Evolutionary conservation across 2,888 invertebrate genomes (phyloP), one percentile per base, ranked within the genome.

Genomic region (Serrognathus titanus): DNA sequence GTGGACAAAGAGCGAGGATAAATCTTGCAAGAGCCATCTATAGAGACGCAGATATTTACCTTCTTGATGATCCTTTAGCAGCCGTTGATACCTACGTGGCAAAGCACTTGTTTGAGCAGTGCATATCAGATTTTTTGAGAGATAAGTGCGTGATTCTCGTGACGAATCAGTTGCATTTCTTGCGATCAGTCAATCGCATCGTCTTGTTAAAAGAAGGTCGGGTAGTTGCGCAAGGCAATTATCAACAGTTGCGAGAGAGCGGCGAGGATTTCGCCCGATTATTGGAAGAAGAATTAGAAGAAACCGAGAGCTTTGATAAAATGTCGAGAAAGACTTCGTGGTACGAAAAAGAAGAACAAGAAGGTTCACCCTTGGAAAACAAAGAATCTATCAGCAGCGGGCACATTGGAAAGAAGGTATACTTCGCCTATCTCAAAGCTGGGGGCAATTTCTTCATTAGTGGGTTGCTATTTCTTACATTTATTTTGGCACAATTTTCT

Each of bases 11-110:
- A 61, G 93, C 94, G 0, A 83, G 94, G 62, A 88, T 95, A 53
- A 90, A 89, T 50, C 81, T 95, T 46, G 92, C 91, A 0, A 83
- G 94, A 60, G 87, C 92, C 0, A 84, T 93, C 1, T 94, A 93
- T 75, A 85, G 87, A 39, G 85, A 91, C 55, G 86, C 90, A 0
- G 90, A 92, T 61, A 86, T 94, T 58, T 94, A 92, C 71, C 76
- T 94, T 8, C 78, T 94, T 50, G 94, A 94, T 74, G 94, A 94
- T 78, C 94, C 94, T 0, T 79, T 94, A 11, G 88, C 91, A 62
- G 94, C 94, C 0, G 94, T 94, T 9, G 94, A 94, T 78, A 84
- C 92, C 0, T 88, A 90, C 71, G 94, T 94, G 1, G 91, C 92
- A 1, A 84, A 89, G 0, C 90, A 92, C 75, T 80, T 94, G 64